Evolutionary conservation across 2,113 vertebrate species (phyloP).

Genomic region (Neopipo cinnamomea): DNA sequence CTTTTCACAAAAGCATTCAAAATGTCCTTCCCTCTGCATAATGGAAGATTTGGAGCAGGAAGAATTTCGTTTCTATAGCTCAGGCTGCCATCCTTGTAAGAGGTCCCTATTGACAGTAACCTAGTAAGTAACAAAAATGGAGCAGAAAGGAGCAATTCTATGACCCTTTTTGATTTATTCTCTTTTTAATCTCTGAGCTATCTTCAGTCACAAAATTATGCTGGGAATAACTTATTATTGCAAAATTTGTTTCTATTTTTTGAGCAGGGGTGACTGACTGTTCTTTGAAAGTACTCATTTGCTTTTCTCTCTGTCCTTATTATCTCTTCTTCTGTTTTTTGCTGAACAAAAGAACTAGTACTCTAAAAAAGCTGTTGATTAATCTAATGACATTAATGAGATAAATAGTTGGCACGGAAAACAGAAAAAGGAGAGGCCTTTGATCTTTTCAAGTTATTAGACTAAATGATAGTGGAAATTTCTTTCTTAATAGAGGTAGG

Average conservation of each 20-base stretch:
- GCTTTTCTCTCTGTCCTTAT: neutral
- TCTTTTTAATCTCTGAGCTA: neutral
- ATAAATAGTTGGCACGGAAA: neutral
- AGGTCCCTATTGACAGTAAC: neutral
- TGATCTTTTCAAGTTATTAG: conserved; percentile 48
- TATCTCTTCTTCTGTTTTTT: neutral
- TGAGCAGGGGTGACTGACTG: neutral
- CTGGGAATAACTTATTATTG: neutral
- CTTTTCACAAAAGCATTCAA: neutral
- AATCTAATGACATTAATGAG: neutral
- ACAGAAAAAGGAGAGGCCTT: conserved; percentile 4
- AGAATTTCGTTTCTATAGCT: neutral
- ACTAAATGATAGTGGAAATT: conserved; percentile 8
- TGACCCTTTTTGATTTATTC: neutral
- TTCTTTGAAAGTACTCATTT: neutral
- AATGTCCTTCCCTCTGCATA: neutral
- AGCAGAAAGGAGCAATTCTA: neutral
- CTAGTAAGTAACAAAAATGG: neutral
- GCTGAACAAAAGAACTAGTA: conserved; percentile 12
- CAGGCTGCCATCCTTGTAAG: neutral
- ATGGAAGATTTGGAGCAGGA: neutral
- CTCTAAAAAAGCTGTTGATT: neutral
- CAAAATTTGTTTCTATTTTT: neutral
- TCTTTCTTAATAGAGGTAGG: conserved; percentile 18
- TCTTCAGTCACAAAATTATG: neutral